Evolutionary conservation across 2,113 vertebrate genomes (phyloP), one percentile per base, ranked within the genome.

Genomic region (Glaucomys volans): DNA sequence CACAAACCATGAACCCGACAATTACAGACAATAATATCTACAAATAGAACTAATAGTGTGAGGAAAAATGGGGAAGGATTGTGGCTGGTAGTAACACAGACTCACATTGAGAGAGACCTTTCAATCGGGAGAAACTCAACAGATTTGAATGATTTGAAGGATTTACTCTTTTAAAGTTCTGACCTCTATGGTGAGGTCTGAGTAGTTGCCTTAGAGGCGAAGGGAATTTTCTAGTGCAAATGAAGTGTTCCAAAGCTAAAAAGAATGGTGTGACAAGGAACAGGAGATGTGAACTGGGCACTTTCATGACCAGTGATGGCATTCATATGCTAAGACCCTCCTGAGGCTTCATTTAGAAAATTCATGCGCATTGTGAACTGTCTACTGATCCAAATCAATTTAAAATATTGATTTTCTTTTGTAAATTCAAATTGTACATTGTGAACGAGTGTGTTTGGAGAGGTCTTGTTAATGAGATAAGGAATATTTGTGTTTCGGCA

Each of bases 151-250:
- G 8, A 6, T 32, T 30, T 3, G n/a, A 57, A 44, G 5, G 37
- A 30, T 11, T 69, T 35, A 28, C 17, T 37, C 30, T 40, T 64
- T 47, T 22, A n/a, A 91, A 17, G 24, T 30, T 44, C 47, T n/a
- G 0, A 1, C 50, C 17, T 50, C 30, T 54, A 5, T 22, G 0
- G 24, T 28, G 24, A 30, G 67, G 40, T 52, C 2, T 10, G 8
- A 74, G 18, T 80, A 8, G 24, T 57, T 87, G 42, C 67, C 32
- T 20, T 26, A 32, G 59, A 40, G 10, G 5, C 42, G 28, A 1
- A 44, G 18, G 37, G 40, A 54, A 40, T 11, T 42, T 66, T 66
- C 44, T 30, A 47, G 42, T 54, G 47, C 13, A 72, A 10, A 18
- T 35, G 5, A 86, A 62, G 10, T 18, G 4, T 13, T 82, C 24